Evolutionary conservation across 2,888 invertebrate species (phyloP), one percentile per base, ranked within the genome.

Genomic region (Thera obeliscata): DNA sequence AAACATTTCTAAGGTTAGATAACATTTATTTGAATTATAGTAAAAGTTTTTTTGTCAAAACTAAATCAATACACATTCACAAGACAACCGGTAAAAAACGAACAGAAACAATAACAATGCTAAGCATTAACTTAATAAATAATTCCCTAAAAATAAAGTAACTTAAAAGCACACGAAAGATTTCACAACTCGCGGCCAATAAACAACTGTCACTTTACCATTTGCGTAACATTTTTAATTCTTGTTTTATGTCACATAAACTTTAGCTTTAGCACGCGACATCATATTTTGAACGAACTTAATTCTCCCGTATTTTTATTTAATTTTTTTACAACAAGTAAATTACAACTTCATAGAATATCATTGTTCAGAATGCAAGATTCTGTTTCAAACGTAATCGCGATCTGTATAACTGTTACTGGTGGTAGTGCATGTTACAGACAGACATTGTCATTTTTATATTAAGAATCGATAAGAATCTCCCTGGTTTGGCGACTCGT

Each of bases 171-270:
- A n/a, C 55, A 64, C 57, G 71, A 58, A 59, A 59, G 52, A 43
- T 58, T 22, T 60, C 62, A 66, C 60, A 63, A 56, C 56, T 66
- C 56, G 57, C 59, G 48, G 52, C 61, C 70, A 65, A 72, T 68
- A 74, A 75, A 71, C 70, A 71, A 70, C 72, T 70, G 75, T 76
- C 72, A 61, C 58, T 62, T 64, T 61, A 56, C 56, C 70, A 74
- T 72, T 72, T 72, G 70, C 74, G 65, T 75, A 52, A 57, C 62
- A 71, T 71, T 69, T 69, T 74, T 71, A 69, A 77, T 72, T 69
- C 58, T 60, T 66, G 67, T 71, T 67, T 64, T 61, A 64, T 72
- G 74, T 77, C 69, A 67, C 77, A 72, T 74, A 74, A 74, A 76
- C 62, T 61, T 9, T 46, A 46, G 43, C 43, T 46, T 46, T 46